phyloP scores from a whole-genome alignment of 1,140 invertebrate species.

The Drosophila saltans region DNA sequence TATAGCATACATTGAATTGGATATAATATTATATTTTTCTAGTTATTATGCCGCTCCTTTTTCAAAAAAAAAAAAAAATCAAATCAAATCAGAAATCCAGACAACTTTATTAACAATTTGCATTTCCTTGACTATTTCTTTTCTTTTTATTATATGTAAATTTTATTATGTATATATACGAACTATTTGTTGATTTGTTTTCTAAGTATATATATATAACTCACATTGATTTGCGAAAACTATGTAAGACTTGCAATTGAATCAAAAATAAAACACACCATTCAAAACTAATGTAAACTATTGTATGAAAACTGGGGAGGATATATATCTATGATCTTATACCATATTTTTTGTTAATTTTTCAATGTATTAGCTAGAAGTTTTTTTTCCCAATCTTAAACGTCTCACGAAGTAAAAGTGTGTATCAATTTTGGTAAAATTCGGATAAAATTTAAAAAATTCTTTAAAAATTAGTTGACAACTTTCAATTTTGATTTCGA shows the following conservation, averaged over 20 bases:
- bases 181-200: slow-evolving; percentile 40
- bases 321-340: too few relatives aligned
- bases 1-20: too few relatives aligned
- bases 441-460: too few relatives aligned
- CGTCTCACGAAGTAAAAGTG: too few relatives aligned
- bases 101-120: slow-evolving; percentile 44
- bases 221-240: slow-evolving; percentile 60
- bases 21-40: slow-evolving; percentile 51
- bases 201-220: slow-evolving; percentile 33
- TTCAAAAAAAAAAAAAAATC: slow-evolving; percentile 1
- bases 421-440: too few relatives aligned
- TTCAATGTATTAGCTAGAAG: too few relatives aligned
- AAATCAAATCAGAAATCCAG: slow-evolving; percentile 54
- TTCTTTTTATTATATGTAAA: slow-evolving; percentile 16
- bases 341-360: too few relatives aligned
- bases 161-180: slow-evolving; percentile 44
- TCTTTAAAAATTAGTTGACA: too few relatives aligned
- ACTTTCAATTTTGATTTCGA: too few relatives aligned
- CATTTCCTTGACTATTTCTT: neutral
- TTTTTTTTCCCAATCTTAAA: too few relatives aligned
- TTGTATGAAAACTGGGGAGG: too few relatives aligned
- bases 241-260: slow-evolving; percentile 74
- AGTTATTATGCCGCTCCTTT: slow-evolving; percentile 42
- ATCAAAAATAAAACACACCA: slow-evolving; percentile 78
- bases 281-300: slow-evolving; percentile 51